These are phyloP conservation scores for Plemyria rubiginata DNA, from an alignment of 2,888 invertebrate genomes.

Conservation along the genomic window DNA sequence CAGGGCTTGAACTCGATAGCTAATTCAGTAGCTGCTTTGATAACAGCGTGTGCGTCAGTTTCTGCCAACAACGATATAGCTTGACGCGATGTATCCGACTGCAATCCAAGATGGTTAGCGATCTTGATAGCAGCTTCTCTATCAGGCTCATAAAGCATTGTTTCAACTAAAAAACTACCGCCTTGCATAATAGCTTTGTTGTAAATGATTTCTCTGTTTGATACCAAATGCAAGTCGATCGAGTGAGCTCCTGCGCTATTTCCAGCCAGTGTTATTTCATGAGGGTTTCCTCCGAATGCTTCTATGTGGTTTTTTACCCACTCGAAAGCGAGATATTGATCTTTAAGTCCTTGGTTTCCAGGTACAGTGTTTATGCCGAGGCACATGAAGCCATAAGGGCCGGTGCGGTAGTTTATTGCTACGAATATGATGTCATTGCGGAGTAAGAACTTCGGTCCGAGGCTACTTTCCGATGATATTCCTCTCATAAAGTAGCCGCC, in stretches of 20 bases:
- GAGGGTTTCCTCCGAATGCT: constrained; percentile 61
- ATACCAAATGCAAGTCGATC: constrained; percentile 59
- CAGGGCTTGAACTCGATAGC: constrained; percentile 55
- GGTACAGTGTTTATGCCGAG: constrained; percentile 56
- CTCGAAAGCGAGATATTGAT: constrained; percentile 58
- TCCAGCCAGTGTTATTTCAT: constrained; percentile 60
- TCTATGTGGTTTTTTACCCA: constrained; percentile 64
- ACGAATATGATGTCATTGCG: constrained; percentile 61
- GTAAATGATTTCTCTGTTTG: constrained; percentile 51
- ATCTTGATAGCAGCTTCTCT: constrained; percentile 50
- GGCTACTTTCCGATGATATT: constrained; percentile 41
- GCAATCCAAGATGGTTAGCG: constrained; percentile 51
- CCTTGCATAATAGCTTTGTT: constrained; percentile 59
- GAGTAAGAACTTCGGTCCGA: constrained; percentile 56
- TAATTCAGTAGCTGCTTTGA: constrained; percentile 45
- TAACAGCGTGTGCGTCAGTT: constrained; percentile 45
- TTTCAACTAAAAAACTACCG: constrained; percentile 50
- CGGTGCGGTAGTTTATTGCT: constrained; percentile 58
- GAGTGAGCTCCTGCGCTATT: constrained; percentile 60
- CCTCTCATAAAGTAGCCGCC: constrained; percentile 58
- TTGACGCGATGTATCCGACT: constrained; percentile 42
- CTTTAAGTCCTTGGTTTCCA: constrained; percentile 68
- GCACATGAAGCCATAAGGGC: constrained; percentile 69
- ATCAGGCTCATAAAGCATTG: constrained; percentile 48
- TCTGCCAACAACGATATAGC: constrained; percentile 52